phyloP scores from a whole-genome alignment of 2,888 invertebrate genomes.

The Micoletzkya japonica region DNA sequence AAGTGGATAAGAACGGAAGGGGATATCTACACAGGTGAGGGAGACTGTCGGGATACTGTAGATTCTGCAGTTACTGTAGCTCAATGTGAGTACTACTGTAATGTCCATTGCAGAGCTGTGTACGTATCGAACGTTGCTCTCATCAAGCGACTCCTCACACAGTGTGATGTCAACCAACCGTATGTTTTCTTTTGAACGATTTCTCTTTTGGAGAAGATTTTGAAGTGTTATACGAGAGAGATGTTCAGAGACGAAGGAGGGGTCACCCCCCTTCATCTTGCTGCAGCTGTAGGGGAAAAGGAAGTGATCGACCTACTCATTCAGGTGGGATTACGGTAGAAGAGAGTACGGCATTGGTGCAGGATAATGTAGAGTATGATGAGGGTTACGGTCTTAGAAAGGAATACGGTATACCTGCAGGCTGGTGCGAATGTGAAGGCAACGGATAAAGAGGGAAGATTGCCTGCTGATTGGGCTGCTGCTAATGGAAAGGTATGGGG shows the following conservation, averaged over 20 bases:
- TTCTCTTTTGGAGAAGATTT: not conserved
- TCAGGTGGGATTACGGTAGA: not conserved
- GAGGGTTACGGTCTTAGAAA: not conserved
- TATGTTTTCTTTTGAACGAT: slow-evolving; percentile 7
- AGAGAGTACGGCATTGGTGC: not conserved
- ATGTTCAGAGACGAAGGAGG: slow-evolving; percentile 15
- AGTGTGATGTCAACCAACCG: slow-evolving; percentile 23
- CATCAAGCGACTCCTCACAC: not conserved
- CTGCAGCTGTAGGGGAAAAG: slow-evolving; percentile 25
- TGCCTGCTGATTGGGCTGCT: slow-evolving; percentile 27
- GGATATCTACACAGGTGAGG: slow-evolving; percentile 27
- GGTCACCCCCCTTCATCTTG: slow-evolving; percentile 29
- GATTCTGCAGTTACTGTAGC: not conserved
- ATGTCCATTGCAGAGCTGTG: slow-evolving; percentile 6
- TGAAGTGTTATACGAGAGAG: not conserved
- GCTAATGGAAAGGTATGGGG: slow-evolving; percentile 19
- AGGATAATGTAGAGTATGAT: not conserved
- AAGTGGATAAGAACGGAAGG: slow-evolving; percentile 17
- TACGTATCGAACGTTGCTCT: slow-evolving; percentile 14
- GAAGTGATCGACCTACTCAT: slow-evolving; percentile 16
- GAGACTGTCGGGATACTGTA: not conserved
- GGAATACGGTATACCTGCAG: slow-evolving; percentile 1
- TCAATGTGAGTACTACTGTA: not conserved
- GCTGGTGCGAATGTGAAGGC: not conserved
- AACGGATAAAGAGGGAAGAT: slow-evolving; percentile 3